Percentiles rank a stretch among this genome's conserved stretches.
These are phyloP conservation scores for Parauchenoglanis punctatus DNA, from an alignment of 2,797 vertebrate genomes.

Conservation along the genomic window DNA sequence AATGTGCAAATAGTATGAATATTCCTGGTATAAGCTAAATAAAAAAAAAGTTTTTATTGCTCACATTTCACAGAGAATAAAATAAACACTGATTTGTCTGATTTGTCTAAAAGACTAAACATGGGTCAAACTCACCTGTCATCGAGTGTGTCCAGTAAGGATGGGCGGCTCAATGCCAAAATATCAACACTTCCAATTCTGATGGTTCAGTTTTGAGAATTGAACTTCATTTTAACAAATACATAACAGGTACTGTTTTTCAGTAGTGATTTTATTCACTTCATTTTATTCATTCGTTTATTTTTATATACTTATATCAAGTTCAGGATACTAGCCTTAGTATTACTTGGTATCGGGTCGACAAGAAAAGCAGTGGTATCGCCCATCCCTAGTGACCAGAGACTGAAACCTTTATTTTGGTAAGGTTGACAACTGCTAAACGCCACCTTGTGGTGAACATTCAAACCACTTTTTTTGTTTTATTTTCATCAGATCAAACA, in stretches of 20 bases:
- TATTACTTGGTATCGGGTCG: no score
- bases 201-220: no score
- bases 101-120: background rate
- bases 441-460: slow-evolving; percentile 15
- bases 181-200: no score
- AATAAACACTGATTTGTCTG: background rate
- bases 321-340: no score
- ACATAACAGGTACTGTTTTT: no score
- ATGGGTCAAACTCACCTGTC: background rate
- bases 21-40: background rate
- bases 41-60: no score
- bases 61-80: background rate
- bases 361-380: no score
- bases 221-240: no score
- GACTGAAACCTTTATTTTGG: background rate
- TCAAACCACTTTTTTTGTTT: background rate
- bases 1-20: background rate
- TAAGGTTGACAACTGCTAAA: background rate
- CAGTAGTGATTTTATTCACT: no score
- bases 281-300: no score
- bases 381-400: background rate
- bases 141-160: background rate
- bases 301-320: no score
- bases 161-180: no score
- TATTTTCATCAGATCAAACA: background rate